phyloP scores from a whole-genome alignment of 2,888 invertebrate species.

The Trimorus sp. region DNA sequence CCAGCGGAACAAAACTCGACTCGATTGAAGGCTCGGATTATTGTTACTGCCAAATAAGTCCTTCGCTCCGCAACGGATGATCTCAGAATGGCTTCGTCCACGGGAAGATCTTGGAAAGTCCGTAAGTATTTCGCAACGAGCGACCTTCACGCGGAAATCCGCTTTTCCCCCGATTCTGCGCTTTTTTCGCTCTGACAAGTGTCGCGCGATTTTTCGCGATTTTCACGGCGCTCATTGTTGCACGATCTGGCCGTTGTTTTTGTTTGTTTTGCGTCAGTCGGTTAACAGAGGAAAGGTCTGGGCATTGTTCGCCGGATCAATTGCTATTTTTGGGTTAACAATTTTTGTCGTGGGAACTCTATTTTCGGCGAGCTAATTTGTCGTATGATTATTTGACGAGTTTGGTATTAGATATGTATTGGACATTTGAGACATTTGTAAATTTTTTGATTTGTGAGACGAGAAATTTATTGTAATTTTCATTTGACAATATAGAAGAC shows the following conservation, averaged over 20 bases:
- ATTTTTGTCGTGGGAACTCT: too few relatives aligned
- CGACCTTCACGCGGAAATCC: slow-evolving; percentile 11
- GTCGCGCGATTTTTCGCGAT: background rate
- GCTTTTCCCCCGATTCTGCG: background rate
- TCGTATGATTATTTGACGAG: too few relatives aligned
- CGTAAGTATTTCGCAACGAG: slow-evolving; percentile 84
- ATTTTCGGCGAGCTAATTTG: too few relatives aligned
- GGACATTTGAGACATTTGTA: background rate
- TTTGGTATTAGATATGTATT: too few relatives aligned
- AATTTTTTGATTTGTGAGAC: background rate
- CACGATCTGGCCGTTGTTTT: too few relatives aligned
- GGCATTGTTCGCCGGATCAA: too few relatives aligned
- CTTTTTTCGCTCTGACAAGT: background rate
- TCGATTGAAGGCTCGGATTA: slow-evolving; percentile 72
- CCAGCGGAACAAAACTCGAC: slow-evolving; percentile 73
- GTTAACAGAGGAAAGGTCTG: too few relatives aligned
- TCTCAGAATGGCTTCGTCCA: slow-evolving; percentile 81
- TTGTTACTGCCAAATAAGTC: slow-evolving; percentile 80
- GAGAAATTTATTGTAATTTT: slow-evolving; percentile 3
- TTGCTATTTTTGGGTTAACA: too few relatives aligned
- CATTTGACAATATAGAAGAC: slow-evolving; percentile 85
- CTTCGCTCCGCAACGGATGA: slow-evolving; percentile 72
- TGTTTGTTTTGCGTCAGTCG: too few relatives aligned
- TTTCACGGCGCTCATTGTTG: background rate
- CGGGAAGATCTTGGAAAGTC: slow-evolving; percentile 91